Conservation (phyloP, 1,140 invertebrate genomes). For the Delia radicum region DNA sequence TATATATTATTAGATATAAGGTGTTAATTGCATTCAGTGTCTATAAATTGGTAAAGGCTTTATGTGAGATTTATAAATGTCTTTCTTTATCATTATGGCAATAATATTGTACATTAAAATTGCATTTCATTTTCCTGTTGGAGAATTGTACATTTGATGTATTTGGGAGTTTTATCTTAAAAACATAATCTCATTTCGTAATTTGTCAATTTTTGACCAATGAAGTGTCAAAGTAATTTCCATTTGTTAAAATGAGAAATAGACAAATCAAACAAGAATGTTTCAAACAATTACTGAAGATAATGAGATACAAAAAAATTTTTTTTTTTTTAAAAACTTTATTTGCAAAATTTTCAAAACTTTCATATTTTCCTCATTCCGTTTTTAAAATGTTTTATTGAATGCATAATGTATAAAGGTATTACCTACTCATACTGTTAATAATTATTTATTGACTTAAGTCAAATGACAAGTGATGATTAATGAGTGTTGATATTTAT, state of each 20-base stretch:
- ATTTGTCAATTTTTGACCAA: not conserved
- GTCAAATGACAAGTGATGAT: constrained; percentile 22
- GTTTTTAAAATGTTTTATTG: no score
- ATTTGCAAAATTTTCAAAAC: no score
- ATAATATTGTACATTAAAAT: not conserved
- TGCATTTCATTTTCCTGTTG: not conserved
- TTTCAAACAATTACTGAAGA: no score
- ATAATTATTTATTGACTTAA: constrained; percentile 23
- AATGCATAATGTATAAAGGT: no score
- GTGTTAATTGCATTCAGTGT: not conserved
- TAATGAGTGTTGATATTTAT: constrained; percentile 21
- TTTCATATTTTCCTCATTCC: no score
- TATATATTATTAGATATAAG: not conserved
- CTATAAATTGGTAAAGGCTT: not conserved
- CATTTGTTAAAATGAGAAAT: not conserved
- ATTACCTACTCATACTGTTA: not conserved
- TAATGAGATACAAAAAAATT: no score
- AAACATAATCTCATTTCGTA: not conserved
- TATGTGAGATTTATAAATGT: not conserved
- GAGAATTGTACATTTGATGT: not conserved
- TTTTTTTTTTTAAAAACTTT: no score
- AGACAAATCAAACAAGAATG: no score
- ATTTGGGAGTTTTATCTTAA: not conserved
- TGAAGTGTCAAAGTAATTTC: not conserved
- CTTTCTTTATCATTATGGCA: not conserved